Evolutionary conservation across 2,888 invertebrate species (phyloP).

Genomic region (Platynereis dumerilii): DNA sequence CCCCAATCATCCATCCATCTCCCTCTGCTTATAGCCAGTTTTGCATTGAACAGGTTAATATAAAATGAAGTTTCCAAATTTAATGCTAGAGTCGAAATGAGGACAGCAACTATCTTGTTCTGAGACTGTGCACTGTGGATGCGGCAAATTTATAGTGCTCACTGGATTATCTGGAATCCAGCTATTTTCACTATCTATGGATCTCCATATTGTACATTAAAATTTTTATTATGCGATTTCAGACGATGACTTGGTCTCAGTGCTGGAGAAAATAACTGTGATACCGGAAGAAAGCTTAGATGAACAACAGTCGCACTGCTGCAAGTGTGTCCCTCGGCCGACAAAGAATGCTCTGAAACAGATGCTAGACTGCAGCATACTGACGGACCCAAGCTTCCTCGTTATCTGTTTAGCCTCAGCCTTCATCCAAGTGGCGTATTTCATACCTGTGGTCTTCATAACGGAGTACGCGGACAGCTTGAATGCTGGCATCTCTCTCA

Average conservation of each 20-base stretch:
- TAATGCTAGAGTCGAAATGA: too few relatives aligned
- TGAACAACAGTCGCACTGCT: not conserved
- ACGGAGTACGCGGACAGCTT: constrained; percentile 71
- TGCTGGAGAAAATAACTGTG: constrained; percentile 54
- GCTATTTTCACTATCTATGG: too few relatives aligned
- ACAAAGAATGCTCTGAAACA: constrained; percentile 49
- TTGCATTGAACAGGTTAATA: too few relatives aligned
- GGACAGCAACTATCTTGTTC: too few relatives aligned
- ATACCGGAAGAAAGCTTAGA: constrained; percentile 39
- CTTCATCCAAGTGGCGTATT: constrained; percentile 88
- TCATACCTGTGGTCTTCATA: constrained; percentile 88
- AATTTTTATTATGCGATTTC: too few relatives aligned
- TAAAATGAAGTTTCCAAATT: too few relatives aligned
- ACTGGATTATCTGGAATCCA: too few relatives aligned
- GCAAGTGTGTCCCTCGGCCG: constrained; percentile 3
- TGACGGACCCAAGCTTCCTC: constrained; percentile 86
- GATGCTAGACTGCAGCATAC: constrained; percentile 83
- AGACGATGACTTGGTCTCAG: constrained; percentile 28
- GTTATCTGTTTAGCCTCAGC: constrained; percentile 87
- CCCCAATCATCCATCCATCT: too few relatives aligned
- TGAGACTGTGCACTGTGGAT: too few relatives aligned
- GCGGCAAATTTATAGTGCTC: too few relatives aligned
- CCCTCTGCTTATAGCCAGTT: too few relatives aligned
- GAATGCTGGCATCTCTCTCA: constrained; percentile 39
- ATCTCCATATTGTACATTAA: too few relatives aligned